Percentiles rank a stretch among this genome's conserved stretches.
Evolutionary conservation across 1,140 invertebrate genomes (phyloP).

Genomic region (Hylaeus volcanicus): DNA sequence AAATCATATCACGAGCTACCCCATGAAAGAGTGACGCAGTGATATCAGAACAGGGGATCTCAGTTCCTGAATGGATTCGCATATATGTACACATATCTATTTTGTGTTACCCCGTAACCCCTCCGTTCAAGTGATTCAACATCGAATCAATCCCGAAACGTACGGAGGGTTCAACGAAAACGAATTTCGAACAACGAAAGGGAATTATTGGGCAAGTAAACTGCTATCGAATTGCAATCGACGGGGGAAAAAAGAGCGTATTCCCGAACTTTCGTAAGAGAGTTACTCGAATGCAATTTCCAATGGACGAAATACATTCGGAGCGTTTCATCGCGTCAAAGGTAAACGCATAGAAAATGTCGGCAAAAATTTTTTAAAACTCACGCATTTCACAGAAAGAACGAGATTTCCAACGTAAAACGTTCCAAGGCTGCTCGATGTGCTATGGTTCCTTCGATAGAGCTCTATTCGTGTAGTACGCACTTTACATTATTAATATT

Average conservation of each 20-base stretch:
- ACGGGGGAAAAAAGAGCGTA: neutral
- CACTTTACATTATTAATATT: too few species aligned
- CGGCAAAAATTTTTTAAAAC: conserved; percentile 2
- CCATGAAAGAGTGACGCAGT: conserved; percentile 37
- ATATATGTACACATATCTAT: conserved; percentile 57
- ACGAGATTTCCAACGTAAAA: neutral
- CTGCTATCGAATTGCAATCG: neutral
- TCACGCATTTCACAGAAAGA: neutral
- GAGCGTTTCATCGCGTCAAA: neutral
- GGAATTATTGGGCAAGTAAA: conserved; percentile 23
- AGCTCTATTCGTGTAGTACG: neutral
- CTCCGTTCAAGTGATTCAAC: conserved; percentile 54
- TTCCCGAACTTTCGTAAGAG: neutral
- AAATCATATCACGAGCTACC: conserved; percentile 32
- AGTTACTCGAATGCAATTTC: neutral
- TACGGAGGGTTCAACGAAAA: conserved; percentile 41
- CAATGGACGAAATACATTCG: neutral
- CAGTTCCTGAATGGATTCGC: conserved; percentile 51
- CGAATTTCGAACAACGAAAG: conserved; percentile 34
- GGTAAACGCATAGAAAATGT: neutral
- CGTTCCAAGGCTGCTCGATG: neutral
- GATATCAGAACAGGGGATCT: conserved; percentile 52
- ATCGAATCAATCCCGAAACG: conserved; percentile 44
- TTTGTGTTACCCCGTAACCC: conserved; percentile 45
- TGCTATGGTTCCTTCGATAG: too few species aligned